Base-by-base conservation (phyloP, 2,113 vertebrate genomes). In the Mobula hypostoma region DNA sequence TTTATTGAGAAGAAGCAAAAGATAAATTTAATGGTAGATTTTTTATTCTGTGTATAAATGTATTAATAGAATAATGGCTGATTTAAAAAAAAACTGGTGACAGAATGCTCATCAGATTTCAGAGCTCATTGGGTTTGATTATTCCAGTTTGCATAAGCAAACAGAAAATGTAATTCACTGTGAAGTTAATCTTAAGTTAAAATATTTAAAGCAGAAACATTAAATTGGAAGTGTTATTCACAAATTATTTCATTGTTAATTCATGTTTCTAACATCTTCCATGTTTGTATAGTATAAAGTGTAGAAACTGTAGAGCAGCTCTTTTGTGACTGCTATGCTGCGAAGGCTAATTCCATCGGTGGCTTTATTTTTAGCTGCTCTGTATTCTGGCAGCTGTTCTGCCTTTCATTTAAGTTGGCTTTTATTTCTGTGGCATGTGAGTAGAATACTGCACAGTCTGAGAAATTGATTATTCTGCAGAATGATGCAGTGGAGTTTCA, bases 301-400 rank as follows among this genome's bases (percentile, higher is more conserved):
- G 94, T 58, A 83, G 17, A 94, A 58, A 87, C n/a, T 91, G 85
- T 74, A 66, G 95, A 95, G 95, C 95, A 95, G 95, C 94, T 94
- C 72, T 94, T 94, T 94, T 91, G 40, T 95, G 94, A 87, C 95
- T 95, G 94, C 94, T 94, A 63, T 88, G 94, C 94, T 94, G 94
- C 95, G 27, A 94, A 94, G 94, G 95, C 94, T 94, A 94, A 96
- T 94, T 95, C 70, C 95, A 95, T 94, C 95, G 72, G 78, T 93
- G 78, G 68, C 94, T 95, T 17, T 97, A 97, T 96, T 96, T 97
- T 96, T 97, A 96, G 96, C 95, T 96, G 95, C 95, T 96, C 95
- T 95, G 96, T 94, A 95, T 96, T 96, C 95, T 95, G 83, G 95
- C 79, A 94, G 94, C 94, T 94, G 94, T 94, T 87, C 94, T 94